Evolutionary conservation across 2,113 vertebrate species (phyloP).

Genomic region (rat (Rattus norvegicus)): DNA sequence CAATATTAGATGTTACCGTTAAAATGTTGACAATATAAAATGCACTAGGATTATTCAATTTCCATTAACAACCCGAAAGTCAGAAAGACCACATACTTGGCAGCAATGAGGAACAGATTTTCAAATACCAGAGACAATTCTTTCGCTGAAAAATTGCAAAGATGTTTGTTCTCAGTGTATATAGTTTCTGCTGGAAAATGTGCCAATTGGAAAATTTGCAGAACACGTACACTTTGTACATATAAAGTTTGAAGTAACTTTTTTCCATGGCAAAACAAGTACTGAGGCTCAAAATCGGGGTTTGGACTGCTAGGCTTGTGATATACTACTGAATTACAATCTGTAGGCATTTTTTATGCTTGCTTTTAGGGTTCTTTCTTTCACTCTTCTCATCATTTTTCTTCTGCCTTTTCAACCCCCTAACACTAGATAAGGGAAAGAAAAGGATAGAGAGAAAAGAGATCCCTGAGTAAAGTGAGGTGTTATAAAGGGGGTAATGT

Average conservation of each 20-base stretch:
- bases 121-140: conserved; percentile 26
- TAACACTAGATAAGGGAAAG: no score
- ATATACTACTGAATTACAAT: not conserved
- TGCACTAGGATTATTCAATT: conserved; percentile 75
- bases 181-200: conserved; percentile 48
- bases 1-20: conserved; percentile 64
- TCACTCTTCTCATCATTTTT: not conserved
- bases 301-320: not conserved
- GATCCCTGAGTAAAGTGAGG: no score
- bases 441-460: no score
- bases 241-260: not conserved
- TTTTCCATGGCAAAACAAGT: not conserved
- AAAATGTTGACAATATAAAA: conserved; percentile 76
- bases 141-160: conserved; percentile 66
- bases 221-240: not conserved
- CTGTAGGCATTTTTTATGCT: no score
- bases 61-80: conserved; percentile 64
- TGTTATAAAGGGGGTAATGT: no score
- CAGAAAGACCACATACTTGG: conserved; percentile 69
- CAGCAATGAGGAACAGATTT: conserved; percentile 72
- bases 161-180: conserved; percentile 50
- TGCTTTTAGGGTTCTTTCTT: no score
- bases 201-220: conserved; percentile 36
- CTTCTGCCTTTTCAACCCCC: not conserved
- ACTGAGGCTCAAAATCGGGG: not conserved